phyloP scores from a whole-genome alignment of 2,113 vertebrate genomes.

The Probosciger aterrimus region DNA sequence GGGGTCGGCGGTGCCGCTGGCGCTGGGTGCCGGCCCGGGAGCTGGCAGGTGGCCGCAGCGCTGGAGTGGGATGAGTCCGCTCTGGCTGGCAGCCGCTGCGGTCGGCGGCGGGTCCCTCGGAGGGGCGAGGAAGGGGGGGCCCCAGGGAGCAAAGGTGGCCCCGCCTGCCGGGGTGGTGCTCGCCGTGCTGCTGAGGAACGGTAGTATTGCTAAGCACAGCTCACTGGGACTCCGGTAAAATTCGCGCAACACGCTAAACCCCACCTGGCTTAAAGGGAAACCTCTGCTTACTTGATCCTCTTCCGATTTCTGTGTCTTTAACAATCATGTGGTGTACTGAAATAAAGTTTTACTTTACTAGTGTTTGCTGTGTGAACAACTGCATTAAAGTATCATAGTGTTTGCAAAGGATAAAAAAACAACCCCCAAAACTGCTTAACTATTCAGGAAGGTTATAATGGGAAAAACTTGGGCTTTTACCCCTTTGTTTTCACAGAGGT shows the following conservation, averaged over 20 bases:
- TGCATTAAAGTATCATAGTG: background rate
- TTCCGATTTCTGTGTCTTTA: background rate
- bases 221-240: too few relatives aligned
- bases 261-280: background rate
- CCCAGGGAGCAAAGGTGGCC: background rate
- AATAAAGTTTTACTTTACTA: background rate
- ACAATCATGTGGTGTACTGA: rapidly evolving
- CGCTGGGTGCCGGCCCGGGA: background rate
- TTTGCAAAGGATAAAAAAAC: background rate
- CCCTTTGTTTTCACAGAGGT: background rate
- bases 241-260: rapidly evolving
- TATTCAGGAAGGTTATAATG: background rate
- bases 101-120: background rate
- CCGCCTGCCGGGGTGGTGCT: background rate
- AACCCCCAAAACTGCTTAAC: background rate
- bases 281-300: background rate
- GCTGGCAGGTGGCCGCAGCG: background rate
- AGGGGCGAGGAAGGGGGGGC: background rate
- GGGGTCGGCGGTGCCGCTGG: background rate
- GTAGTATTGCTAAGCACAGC: rapidly evolving
- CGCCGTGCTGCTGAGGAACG: rapidly evolving
- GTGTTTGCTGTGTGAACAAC: background rate
- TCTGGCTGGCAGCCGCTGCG: background rate
- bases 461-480: background rate
- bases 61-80: background rate